A percentile compares a stretch with the other conserved stretches of the same genome.
phyloP scores from a whole-genome alignment of 2,797 vertebrate species.

The Spinus olivaceus region DNA sequence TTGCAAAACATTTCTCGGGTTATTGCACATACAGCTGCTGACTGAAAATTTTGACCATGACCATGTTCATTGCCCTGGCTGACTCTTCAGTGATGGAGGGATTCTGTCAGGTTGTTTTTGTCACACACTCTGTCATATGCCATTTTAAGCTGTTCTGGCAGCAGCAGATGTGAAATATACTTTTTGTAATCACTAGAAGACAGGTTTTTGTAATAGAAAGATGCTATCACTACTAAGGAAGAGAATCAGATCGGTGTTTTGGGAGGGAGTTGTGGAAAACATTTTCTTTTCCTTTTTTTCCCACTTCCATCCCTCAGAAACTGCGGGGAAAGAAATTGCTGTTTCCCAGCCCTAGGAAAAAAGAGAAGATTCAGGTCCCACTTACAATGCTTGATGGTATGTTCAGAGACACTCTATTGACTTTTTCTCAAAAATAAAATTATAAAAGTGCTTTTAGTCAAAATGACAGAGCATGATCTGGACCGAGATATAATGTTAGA shows the following conservation, averaged over 20 bases:
- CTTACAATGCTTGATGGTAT: not conserved
- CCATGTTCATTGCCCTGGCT: not conserved
- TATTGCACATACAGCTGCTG: not conserved
- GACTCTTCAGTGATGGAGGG: not conserved
- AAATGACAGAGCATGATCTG: not conserved
- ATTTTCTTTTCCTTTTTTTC: rapidly evolving
- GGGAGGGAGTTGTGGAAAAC: not conserved
- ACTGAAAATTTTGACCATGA: not conserved
- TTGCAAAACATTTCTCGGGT: not conserved
- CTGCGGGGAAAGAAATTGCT: not conserved
- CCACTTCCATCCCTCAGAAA: not conserved
- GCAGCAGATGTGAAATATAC: not conserved
- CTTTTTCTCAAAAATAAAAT: not conserved
- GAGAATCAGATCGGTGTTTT: not conserved
- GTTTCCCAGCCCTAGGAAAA: not conserved
- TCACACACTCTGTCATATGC: not conserved
- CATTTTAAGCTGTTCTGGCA: not conserved
- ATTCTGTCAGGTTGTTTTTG: not conserved
- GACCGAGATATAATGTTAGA: not conserved
- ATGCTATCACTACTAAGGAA: not conserved
- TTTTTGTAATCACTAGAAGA: not conserved
- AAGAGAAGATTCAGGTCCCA: not conserved
- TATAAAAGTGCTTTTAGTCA: not conserved
- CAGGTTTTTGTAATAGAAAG: not conserved
- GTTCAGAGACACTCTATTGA: not conserved